Evolutionary conservation across 64 coral and sea anemone genomes (phyloP), one percentile per base, ranked within the genome.

Genomic region (Stylophora pistillata): DNA sequence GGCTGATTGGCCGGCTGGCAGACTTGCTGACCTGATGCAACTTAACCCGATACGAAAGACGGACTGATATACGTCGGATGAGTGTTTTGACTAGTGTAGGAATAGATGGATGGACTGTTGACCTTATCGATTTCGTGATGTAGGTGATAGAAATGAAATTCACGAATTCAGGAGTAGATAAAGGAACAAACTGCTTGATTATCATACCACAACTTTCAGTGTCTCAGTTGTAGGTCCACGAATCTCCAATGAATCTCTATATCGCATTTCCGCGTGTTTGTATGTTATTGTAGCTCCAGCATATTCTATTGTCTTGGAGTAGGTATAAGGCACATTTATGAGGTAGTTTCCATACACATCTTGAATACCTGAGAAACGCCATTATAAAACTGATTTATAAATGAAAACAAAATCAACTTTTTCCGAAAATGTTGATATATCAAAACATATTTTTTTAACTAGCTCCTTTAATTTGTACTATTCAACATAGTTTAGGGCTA

Each of bases 271-370:
- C 5, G 74, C 21, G 72, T 91, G 89, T 27, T 25, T 76, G 89
- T 91, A 91, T 13, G 61, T 29, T 65, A 91, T 91, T 53, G 7
- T 76, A 13, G 78, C 58, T 34, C 89, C 89, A 28, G 66, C 70
- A 16, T 71, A 55, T 5, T 62, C 52, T 12, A 91, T 69, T 12
- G 89, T 85, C 74, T 14, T 91, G 10, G 68, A 53, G 23, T 53
- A 85, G 28, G 25, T 27, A 23, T 64, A 5, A 23, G 89, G 89
- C 1, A 91, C 20, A 53, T 59, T 61, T 65, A 91, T 91, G 9
- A 91, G 69, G 32, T 84, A 85, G 2, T 32, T 52, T 59, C 79
- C 79, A 55, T 83, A n/a, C 21, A 57, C 69, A 25, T 91, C 60
- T 53, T 85, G 79, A 25, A 91, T 91, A 26, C 89, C 89, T 91